phyloP scores from a whole-genome alignment of 1,140 invertebrate genomes.

The Globodera ellingtonae region DNA sequence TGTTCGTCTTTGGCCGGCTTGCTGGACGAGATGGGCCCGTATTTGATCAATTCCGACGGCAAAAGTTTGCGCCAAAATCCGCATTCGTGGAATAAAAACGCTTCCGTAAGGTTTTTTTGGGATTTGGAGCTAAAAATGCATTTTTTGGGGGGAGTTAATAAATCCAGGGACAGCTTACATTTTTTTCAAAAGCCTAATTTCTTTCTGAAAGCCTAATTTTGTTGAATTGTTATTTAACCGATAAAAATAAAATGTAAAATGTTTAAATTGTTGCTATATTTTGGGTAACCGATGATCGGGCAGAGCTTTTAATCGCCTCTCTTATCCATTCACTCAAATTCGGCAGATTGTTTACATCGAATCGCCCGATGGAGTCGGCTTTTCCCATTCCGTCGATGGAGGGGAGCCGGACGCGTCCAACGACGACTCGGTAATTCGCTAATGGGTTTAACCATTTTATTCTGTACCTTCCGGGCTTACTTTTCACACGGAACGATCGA shows the following conservation, averaged over 20 bases:
- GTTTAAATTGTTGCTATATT: too few species aligned
- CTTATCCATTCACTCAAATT: too few species aligned
- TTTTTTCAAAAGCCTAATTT: background rate
- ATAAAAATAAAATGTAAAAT: too few species aligned
- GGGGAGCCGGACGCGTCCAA: constrained; percentile 20
- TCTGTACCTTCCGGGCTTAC: too few species aligned
- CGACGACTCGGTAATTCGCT: constrained; percentile 45
- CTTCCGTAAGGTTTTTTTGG: constrained; percentile 17
- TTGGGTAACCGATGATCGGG: too few species aligned
- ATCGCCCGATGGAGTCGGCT: constrained; percentile 48
- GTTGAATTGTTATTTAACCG: too few species aligned
- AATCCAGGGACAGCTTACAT: background rate
- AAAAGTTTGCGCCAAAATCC: constrained; percentile 62
- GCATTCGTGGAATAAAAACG: constrained; percentile 63
- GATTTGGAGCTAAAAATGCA: too few species aligned
- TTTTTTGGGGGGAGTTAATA: too few species aligned
- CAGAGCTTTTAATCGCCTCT: too few species aligned
- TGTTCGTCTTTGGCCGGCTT: constrained; percentile 69
- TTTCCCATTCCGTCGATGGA: constrained; percentile 27
- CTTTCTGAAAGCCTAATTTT: too few species aligned
- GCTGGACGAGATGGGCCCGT: constrained; percentile 70
- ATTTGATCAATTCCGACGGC: constrained; percentile 64
- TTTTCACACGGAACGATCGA: too few species aligned
- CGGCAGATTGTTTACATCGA: constrained; percentile 55
- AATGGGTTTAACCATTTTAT: too few species aligned